phyloP scores from a whole-genome alignment of 2,113 vertebrate genomes.

The Ploceus nigricollis region DNA sequence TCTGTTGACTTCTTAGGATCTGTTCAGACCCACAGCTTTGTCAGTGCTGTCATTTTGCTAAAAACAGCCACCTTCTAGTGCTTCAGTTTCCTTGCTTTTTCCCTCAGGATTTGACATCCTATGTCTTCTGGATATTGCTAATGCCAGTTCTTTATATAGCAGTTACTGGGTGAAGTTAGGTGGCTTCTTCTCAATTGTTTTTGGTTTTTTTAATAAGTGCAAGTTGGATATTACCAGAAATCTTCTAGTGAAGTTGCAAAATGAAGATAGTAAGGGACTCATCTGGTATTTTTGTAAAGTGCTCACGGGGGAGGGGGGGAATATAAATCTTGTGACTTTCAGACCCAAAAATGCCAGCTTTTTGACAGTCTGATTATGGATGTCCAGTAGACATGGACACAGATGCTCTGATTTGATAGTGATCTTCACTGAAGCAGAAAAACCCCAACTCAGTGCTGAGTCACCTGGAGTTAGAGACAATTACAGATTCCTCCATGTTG shows the following conservation, averaged over 20 bases:
- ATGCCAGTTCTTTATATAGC: background rate
- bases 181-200: background rate
- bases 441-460: background rate
- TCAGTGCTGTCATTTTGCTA: background rate
- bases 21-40: background rate
- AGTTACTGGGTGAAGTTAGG: background rate
- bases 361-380: background rate
- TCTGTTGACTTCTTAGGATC: background rate
- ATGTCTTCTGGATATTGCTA: background rate
- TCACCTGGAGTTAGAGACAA: background rate
- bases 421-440: background rate
- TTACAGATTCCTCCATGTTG: background rate
- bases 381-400: background rate
- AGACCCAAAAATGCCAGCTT: background rate
- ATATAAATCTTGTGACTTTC: background rate
- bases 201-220: background rate
- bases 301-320: rapidly evolving
- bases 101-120: background rate
- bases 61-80: background rate
- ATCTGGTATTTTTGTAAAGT: background rate
- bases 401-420: background rate
- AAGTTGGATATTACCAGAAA: background rate
- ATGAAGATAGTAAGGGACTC: background rate
- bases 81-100: background rate
- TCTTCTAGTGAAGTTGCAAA: background rate